phyloP scores from a whole-genome alignment of 2,888 invertebrate genomes.

The Ectemnius lituratus region DNA sequence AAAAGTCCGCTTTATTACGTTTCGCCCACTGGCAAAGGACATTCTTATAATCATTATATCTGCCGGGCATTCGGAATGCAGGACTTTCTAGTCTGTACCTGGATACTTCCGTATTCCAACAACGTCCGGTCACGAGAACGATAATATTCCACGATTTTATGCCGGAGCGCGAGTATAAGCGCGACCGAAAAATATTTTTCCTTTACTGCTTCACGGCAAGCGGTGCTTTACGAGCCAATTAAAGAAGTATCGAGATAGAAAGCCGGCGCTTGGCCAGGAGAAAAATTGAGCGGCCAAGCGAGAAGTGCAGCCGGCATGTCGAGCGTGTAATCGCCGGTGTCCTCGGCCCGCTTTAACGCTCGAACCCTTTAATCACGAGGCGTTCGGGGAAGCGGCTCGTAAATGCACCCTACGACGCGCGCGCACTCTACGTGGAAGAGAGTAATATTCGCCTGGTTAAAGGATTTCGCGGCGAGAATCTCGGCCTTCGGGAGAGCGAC shows the following conservation, averaged over 20 bases:
- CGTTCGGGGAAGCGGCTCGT: slow-evolving; percentile 5
- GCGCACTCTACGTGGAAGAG: neutral
- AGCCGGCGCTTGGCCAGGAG: too few relatives aligned
- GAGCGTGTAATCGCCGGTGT: slow-evolving; percentile 4
- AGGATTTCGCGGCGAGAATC: slow-evolving; percentile 7
- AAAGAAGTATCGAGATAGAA: neutral
- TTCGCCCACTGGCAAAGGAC: slow-evolving; percentile 52
- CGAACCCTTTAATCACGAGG: slow-evolving; percentile 1
- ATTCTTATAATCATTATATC: slow-evolving; percentile 60
- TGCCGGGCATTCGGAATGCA: slow-evolving; percentile 28
- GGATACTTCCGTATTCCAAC: neutral
- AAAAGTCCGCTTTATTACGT: slow-evolving; percentile 66
- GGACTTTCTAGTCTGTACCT: slow-evolving; percentile 35
- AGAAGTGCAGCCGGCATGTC: slow-evolving; percentile 2
- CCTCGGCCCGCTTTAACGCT: slow-evolving; percentile 7
- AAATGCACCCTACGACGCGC: slow-evolving; percentile 2
- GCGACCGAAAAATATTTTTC: slow-evolving; percentile 6
- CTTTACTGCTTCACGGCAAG: neutral
- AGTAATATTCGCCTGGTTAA: neutral
- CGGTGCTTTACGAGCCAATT: slow-evolving; percentile 9
- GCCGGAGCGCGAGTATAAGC: neutral
- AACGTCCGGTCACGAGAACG: neutral
- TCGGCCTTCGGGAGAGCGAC: slow-evolving; percentile 36
- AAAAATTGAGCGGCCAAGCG: neutral
- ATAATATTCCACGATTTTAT: slow-evolving; percentile 28